A percentile compares a stretch with the other conserved stretches of the same genome.
Evolutionary conservation across 2,113 vertebrate species (phyloP).

Genomic region (Hemiscyllium ocellatum): DNA sequence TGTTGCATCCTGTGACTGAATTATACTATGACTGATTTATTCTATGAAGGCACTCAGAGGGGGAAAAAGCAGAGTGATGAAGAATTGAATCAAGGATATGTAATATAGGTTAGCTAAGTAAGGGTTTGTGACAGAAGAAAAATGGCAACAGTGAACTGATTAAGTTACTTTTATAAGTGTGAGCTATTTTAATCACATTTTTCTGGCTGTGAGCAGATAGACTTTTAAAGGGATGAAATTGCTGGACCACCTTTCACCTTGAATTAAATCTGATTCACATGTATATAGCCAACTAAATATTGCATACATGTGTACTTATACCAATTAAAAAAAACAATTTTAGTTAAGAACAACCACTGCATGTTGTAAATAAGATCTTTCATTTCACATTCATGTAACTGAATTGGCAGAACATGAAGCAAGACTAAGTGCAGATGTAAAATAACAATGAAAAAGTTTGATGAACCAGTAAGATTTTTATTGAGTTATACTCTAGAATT

Average conservation of each 20-base stretch:
- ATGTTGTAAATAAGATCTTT: conserved; percentile 30
- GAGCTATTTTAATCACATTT: conserved; percentile 39
- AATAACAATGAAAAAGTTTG: conserved; percentile 1
- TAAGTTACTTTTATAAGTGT: conserved; percentile 37
- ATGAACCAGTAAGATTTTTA: neutral
- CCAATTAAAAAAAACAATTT: conserved; percentile 30
- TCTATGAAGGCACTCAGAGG: conserved; percentile 36
- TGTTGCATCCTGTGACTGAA: conserved; percentile 33
- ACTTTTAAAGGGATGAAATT: conserved; percentile 36
- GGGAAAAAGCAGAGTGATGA: conserved; percentile 34
- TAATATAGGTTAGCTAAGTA: conserved; percentile 37
- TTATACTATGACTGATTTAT: conserved; percentile 37
- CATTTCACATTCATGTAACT: conserved; percentile 14
- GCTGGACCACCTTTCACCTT: conserved; percentile 24
- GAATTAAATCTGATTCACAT: conserved; percentile 34
- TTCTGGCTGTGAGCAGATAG: conserved; percentile 35
- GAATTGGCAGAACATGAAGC: conserved; percentile 12
- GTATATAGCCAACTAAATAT: conserved; percentile 22
- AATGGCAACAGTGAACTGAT: conserved; percentile 38
- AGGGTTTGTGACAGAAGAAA: conserved; percentile 37
- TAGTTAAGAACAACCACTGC: neutral
- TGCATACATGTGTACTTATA: neutral
- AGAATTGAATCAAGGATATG: conserved; percentile 35
- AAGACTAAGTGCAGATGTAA: conserved; percentile 8
- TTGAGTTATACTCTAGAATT: neutral